Percentiles rank a stretch among this genome's conserved stretches.
These are phyloP conservation scores for Meiosimyza decipiens DNA, from an alignment of 2,888 invertebrate species.

Conservation along the genomic window DNA sequence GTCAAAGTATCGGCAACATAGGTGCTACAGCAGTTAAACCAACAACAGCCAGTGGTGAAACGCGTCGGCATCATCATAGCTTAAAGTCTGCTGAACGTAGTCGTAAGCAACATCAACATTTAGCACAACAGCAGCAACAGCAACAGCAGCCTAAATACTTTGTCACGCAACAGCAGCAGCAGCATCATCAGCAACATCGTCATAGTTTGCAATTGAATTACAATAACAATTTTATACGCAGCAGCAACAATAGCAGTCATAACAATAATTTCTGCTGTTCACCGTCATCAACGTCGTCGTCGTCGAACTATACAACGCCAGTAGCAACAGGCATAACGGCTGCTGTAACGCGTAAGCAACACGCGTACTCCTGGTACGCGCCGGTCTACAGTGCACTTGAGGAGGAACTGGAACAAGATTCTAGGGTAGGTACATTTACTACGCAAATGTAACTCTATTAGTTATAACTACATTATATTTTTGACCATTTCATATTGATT, in stretches of 20 bases:
- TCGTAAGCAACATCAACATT: conserved; percentile 31
- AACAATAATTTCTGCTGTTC: conserved; percentile 46
- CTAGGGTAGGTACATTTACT: conserved; percentile 63
- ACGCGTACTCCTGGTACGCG: conserved; percentile 67
- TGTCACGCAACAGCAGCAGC: conserved; percentile 32
- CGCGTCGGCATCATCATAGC: conserved; percentile 16
- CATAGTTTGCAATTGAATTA: conserved; percentile 63
- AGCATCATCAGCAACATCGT: conserved; percentile 56
- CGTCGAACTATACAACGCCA: conserved; percentile 40
- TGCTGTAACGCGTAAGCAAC: conserved; percentile 62
- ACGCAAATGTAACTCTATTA: too few species aligned
- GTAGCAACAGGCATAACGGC: conserved; percentile 50
- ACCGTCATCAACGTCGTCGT: conserved; percentile 51
- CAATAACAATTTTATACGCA: conserved; percentile 53
- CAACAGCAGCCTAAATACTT: conserved; percentile 37
- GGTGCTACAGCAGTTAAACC: neutral
- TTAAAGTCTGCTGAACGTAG: conserved; percentile 10
- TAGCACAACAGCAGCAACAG: conserved; percentile 21
- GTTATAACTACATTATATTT: too few species aligned
- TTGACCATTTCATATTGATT: too few species aligned
- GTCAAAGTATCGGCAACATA: conserved; percentile 7
- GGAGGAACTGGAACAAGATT: conserved; percentile 67
- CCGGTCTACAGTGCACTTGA: conserved; percentile 66
- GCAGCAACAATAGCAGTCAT: conserved; percentile 14
- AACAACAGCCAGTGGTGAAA: neutral